Base-by-base conservation (phyloP, 2,797 vertebrate species). In the Dermochelys coriacea region DNA sequence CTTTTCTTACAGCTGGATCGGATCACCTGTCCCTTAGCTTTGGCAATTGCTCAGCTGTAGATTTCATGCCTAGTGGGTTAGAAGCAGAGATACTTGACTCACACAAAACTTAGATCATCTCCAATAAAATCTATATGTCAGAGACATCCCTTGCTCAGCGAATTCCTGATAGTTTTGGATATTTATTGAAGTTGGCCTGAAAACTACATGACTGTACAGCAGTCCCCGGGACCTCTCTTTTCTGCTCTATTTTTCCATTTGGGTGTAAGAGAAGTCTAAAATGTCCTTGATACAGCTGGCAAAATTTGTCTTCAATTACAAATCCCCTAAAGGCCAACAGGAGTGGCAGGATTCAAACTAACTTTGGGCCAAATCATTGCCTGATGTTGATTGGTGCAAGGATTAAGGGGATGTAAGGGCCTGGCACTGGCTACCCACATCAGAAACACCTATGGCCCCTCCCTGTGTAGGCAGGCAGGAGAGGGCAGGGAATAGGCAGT, bases 1-100 rank as follows among this genome's bases (percentile, higher is more conserved):
- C 84, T 89, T 93, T 77, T 27, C 19, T 84, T 89, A 93, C 91
- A 82, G 89, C 57, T 82, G 50, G 50, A 61, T 68, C 57, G 51
- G 50, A 34, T 86, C 87, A 90, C 49, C 80, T 59, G 80, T n/a
- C 83, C 71, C 71, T 47, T 29, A 75, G 71, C 41, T 75, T 47
- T 75, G 41, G 71, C 41, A 75, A 75, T 47, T 75, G 27, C 41
- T 75, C 71, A 75, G 25, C 71, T 47, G 41, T 47, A 75, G 27
- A 75, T 75, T 75, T 75, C 71, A 75, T 29, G 71, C 25, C 41
- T 75, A 16, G 41, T 75, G 71, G 41, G 12, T 29, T 75, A 47
- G 71, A 75, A 75, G 41, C 45, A 15, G 41, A 75, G 14, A 8
- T 27, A 29, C 68, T 74, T 74, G 71, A 75, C 41, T 47, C 71